Conservation (phyloP, 2,888 invertebrate genomes). For the Rapana venosa region DNA sequence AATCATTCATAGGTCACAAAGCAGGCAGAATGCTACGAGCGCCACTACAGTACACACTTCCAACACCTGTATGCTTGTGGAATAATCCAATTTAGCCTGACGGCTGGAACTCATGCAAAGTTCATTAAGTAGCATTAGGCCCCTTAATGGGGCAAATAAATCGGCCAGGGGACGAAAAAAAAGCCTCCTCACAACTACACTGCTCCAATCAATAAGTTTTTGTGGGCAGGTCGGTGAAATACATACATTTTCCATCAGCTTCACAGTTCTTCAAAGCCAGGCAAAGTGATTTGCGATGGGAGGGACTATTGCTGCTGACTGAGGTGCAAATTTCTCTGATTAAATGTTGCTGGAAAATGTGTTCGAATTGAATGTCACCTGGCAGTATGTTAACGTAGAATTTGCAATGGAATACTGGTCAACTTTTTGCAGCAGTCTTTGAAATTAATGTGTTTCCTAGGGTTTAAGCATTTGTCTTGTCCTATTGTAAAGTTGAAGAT, state of each 20-base stretch:
- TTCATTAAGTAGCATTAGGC: neutral
- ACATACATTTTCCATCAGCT: slow-evolving; percentile 3
- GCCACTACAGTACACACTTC: no score
- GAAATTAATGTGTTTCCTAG: no score
- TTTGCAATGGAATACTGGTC: no score
- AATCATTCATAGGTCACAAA: neutral
- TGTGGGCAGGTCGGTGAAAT: neutral
- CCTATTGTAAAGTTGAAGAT: no score
- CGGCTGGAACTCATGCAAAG: neutral
- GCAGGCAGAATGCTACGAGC: neutral
- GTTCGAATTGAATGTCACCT: no score
- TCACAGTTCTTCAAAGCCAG: neutral
- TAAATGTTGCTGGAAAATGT: no score
- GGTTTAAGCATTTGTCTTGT: no score
- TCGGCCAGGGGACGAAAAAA: neutral
- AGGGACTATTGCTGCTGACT: neutral
- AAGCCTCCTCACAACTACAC: neutral
- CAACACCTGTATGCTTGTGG: neutral
- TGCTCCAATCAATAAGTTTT: neutral
- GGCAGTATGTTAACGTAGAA: no score
- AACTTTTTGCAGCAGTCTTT: no score
- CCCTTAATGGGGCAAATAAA: neutral
- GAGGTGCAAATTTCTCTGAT: no score
- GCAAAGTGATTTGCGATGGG: neutral
- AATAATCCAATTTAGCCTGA: neutral